Evolutionary conservation across 2,113 vertebrate genomes (phyloP).

Genomic region (Odobenus rosmarus): DNA sequence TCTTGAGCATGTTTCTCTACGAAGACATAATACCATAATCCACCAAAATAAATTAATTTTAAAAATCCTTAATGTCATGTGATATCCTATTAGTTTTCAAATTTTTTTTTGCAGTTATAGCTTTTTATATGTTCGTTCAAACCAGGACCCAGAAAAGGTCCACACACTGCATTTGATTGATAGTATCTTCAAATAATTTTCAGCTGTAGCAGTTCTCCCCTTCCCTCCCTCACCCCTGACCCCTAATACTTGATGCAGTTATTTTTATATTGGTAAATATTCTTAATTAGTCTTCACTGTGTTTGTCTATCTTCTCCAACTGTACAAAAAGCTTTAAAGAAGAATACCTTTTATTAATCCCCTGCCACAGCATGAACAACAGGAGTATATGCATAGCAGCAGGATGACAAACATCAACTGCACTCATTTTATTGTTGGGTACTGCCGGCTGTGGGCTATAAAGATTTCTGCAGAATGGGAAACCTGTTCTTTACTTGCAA

Average conservation of each 20-base stretch:
- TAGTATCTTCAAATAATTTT: not conserved
- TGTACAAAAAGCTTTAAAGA: not conserved
- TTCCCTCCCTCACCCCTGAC: not conserved
- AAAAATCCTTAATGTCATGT: conserved; percentile 3
- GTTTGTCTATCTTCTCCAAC: not conserved
- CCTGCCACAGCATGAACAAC: not conserved
- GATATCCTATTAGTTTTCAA: not conserved
- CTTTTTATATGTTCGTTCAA: conserved; percentile 6
- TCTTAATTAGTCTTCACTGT: not conserved
- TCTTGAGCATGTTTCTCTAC: not conserved
- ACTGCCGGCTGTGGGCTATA: not conserved
- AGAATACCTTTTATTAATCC: not conserved
- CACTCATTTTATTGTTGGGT: not conserved
- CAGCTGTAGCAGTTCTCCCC: not conserved
- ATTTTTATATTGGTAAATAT: conserved; percentile 7
- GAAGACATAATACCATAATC: not conserved
- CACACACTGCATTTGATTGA: not conserved
- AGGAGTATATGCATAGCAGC: not conserved
- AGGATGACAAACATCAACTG: not conserved
- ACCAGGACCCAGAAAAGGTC: not conserved
- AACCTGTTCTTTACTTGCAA: conserved; percentile 26
- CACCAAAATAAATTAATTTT: conserved; percentile 27
- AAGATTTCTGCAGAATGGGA: not conserved
- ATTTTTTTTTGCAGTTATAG: not conserved
- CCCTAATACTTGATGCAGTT: not conserved